Conservation (phyloP, 2,797 vertebrate genomes). For the Pagetopsis macropterus region DNA sequence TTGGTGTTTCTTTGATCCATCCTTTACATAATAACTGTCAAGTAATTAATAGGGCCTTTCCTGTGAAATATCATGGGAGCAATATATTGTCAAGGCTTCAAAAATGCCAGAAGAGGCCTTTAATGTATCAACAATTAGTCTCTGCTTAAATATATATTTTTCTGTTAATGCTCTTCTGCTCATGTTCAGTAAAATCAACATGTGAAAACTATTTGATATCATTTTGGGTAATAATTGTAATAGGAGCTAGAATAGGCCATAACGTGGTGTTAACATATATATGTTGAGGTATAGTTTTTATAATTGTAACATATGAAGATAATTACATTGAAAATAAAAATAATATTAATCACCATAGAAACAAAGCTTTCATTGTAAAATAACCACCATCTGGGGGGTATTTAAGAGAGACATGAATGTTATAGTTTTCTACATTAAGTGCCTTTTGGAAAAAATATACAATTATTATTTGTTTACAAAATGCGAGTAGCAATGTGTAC, state of each 20-base stretch:
- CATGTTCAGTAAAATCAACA: neutral
- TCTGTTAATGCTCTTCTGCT: neutral
- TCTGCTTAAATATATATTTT: slow-evolving; percentile 15
- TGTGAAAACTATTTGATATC: slow-evolving; percentile 1
- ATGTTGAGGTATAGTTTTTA: neutral
- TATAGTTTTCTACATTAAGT: neutral
- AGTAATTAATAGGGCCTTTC: slow-evolving; percentile 58
- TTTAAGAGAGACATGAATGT: neutral
- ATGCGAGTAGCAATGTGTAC: slow-evolving; percentile 3
- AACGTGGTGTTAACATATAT: slow-evolving; percentile 4
- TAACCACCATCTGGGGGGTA: neutral
- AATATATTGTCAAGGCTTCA: slow-evolving; percentile 26
- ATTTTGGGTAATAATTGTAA: slow-evolving; percentile 16
- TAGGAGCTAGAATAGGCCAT: neutral
- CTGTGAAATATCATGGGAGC: slow-evolving; percentile 48
- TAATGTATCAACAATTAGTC: slow-evolving; percentile 32
- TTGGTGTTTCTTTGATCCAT: slow-evolving; percentile 68
- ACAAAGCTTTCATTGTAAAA: slow-evolving; percentile 12
- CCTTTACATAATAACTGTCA: slow-evolving; percentile 61
- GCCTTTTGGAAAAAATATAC: neutral
- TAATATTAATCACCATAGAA: slow-evolving; percentile 2
- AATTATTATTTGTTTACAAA: neutral
- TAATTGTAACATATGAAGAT: neutral
- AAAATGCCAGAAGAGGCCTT: slow-evolving; percentile 20
- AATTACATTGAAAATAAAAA: neutral